Base-by-base conservation (phyloP, 1,140 invertebrate species). In the Dolichoris vasculosae region DNA sequence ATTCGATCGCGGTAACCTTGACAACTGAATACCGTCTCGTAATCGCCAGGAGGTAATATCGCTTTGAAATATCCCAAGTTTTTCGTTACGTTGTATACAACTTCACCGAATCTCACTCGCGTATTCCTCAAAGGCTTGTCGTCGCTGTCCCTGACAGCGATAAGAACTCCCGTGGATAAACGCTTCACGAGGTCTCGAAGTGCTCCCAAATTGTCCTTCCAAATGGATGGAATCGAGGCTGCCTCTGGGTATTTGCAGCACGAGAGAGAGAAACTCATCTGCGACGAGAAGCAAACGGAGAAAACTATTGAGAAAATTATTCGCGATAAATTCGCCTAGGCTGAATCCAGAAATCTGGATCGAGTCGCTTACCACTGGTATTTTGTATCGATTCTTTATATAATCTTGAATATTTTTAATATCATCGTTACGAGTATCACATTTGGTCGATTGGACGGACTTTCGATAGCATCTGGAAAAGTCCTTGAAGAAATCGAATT, bases 161-260 rank as follows among this genome's bases (percentile, higher is more conserved):
- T 97, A 64, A 95, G 94, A 2, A 98, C 93, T 81, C 98, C 97
- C 93, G 91, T 89, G 55, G 90, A 86, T 43, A 93, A 82, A 35
- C 91, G 90, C 20, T 91, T 89, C 92, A 95, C 86, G 94, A 96
- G 91, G 92, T 95, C 88, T 92, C 96, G 95, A 0, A 97, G 91
- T 3, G 96, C 95, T 30, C 94, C 89, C 67, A 98, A 92, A 90
- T 96, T 96, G 63, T 96, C 94, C 82, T 95, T 94, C 97, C 97
- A 98, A 9, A 97, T 94, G 67, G 92, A 94, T 0, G 95, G 95
- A 43, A 98, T 94, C 17, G 95, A 93, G 8, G 92, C 91, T 23
- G 95, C 93, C 1, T 89, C 84, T 0, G 97, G 97, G 94, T 97
- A 97, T 87, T 96, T 96, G 89, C 97, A 98, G 89, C 97, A 98